These are phyloP conservation scores for Sussaba pulchella DNA, from an alignment of 2,888 invertebrate species.

Conservation along the genomic window DNA sequence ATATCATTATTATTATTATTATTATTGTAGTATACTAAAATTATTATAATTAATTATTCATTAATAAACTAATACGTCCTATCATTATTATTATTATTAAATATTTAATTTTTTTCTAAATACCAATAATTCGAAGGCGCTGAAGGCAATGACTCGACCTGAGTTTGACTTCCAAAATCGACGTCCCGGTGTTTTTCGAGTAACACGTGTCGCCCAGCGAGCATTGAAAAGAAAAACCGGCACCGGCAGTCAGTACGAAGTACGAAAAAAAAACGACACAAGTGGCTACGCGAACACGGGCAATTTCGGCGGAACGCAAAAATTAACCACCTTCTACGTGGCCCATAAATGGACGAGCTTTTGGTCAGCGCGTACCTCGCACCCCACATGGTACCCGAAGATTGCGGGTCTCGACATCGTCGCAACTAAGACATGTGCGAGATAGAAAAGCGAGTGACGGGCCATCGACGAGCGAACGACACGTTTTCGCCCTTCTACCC, in stretches of 20 bases:
- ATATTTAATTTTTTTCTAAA: too few species aligned
- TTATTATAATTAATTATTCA: too few species aligned
- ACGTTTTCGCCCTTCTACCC: constrained; percentile 23
- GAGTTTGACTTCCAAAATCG: constrained; percentile 63
- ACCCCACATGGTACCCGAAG: constrained; percentile 63
- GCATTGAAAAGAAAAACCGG: constrained; percentile 23
- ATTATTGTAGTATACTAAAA: too few species aligned
- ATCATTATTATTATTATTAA: too few species aligned
- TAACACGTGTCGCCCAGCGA: constrained; percentile 65
- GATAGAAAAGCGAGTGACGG: background rate
- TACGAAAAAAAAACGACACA: constrained; percentile 70
- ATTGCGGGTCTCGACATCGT: constrained; percentile 58
- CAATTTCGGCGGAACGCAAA: too few species aligned
- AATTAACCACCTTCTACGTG: too few species aligned
- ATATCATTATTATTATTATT: too few species aligned
- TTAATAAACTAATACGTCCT: too few species aligned
- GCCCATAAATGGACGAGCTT: constrained; percentile 73
- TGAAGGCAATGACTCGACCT: background rate
- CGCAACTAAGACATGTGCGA: constrained; percentile 24
- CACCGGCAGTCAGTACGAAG: background rate
- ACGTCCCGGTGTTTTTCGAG: constrained; percentile 6
- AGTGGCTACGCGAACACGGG: constrained; percentile 57
- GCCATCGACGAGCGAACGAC: constrained; percentile 1
- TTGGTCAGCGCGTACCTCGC: constrained; percentile 39
- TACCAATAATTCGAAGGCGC: too few species aligned